A percentile compares a stretch with the other conserved stretches of the same genome.
These are phyloP conservation scores for Lepus timidus DNA, from an alignment of 2,113 vertebrate genomes.

Conservation along the genomic window DNA sequence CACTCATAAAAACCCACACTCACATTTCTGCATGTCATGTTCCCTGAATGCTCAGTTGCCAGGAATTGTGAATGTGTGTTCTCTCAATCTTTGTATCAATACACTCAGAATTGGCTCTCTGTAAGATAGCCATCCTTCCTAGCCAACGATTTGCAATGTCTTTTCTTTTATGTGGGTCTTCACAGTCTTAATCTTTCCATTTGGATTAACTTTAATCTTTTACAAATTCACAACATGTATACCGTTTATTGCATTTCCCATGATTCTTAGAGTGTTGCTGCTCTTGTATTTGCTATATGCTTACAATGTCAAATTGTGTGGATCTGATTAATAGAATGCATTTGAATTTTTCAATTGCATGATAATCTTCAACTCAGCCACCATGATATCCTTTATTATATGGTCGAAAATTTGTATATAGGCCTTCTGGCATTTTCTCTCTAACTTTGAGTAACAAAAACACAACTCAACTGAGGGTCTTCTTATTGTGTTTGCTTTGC, in stretches of 20 bases:
- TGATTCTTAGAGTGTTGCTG: not conserved
- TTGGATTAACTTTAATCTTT: not conserved
- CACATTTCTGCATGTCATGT: not conserved
- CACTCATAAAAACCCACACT: not conserved
- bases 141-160: not conserved
- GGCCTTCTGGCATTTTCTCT: not conserved
- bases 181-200: not conserved
- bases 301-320: not conserved
- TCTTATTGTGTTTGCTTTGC: not conserved
- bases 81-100: not conserved
- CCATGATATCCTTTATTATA: not conserved
- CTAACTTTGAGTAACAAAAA: not conserved
- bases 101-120: not conserved
- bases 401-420: not conserved
- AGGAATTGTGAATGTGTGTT: not conserved
- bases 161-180: not conserved
- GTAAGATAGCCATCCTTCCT: too few relatives aligned
- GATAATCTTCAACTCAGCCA: not conserved
- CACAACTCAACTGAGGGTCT: not conserved
- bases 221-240: not conserved
- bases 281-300: not conserved
- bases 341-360: not conserved
- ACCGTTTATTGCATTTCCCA: not conserved
- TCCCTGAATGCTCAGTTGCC: not conserved
- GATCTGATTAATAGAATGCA: not conserved